Base-by-base conservation (phyloP, 2,113 vertebrate species). In the Lampris megalopsis region DNA sequence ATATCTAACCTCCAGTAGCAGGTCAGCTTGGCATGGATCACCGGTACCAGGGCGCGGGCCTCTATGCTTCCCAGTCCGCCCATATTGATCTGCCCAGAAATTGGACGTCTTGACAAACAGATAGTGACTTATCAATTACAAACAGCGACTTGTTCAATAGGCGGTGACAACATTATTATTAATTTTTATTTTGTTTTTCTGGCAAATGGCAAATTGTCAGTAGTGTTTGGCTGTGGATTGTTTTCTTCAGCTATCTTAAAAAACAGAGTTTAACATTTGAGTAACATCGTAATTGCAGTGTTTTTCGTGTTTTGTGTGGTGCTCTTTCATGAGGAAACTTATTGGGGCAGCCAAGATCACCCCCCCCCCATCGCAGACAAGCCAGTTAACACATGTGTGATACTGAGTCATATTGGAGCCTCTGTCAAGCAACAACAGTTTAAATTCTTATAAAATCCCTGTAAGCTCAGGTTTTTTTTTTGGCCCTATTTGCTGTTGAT, bases 31-130 rank as follows among this genome's bases (percentile, higher is more conserved):
- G 9, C 77, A 68, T 65, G 50, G 77, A 53, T 80, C 80, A 85
- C 79, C 84, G 77, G 68, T 80, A 70, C 35, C 60, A 85, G 68
- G 82, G 74, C 82, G 80, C 72, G 87, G 89, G 88, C 87, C 92
- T 83, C 62, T 88, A 81, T 85, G 83, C 83, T 71, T 71, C 68
- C 56, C 60, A 77, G 68, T 74, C 78, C 79, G 86, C 77, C 88
- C 81, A 78, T 38, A 75, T 60, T 58, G 62, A 83, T 82, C 42
- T 61, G 45, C 59, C 56, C 6, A 81, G 79, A 79, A 77, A 80
- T 81, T 66, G 43, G 49, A 43, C 4, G 57, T 71, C 60, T 79
- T 41, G 68, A 40, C 52, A 50, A 7, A 53, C 50, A 24, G 24
- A 24, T 24, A 53, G 4, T 53, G 69, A 58, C 67, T 8, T 74